Percentiles rank a stretch among this genome's conserved stretches.
Conservation (phyloP, 2,797 vertebrate species). For the Benthosema pterotum region DNA sequence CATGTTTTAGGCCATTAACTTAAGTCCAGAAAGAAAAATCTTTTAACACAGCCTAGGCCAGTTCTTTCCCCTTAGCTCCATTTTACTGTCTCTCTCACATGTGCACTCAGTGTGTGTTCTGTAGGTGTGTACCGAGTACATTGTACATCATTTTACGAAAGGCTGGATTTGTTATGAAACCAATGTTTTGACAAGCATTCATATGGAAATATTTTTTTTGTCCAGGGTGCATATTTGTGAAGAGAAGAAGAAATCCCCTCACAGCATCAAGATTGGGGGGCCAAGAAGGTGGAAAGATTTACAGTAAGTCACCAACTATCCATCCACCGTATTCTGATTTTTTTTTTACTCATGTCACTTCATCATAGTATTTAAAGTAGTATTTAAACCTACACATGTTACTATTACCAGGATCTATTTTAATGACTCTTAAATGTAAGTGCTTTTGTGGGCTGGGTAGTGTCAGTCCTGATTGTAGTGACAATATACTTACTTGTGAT, state of each 20-base stretch:
- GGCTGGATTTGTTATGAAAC: constrained; percentile 1
- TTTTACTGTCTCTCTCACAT: no score
- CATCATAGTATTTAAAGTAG: no score
- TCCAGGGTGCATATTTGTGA: constrained; percentile 36
- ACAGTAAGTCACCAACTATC: constrained; percentile 39
- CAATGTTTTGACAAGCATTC: no score
- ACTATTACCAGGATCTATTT: no score
- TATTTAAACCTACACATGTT: no score
- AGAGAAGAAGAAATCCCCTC: constrained; percentile 28
- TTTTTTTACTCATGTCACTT: not conserved
- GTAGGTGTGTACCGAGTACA: no score
- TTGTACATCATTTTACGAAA: not conserved
- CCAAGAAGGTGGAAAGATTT: constrained; percentile 29
- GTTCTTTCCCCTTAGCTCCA: no score
- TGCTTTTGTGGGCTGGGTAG: not conserved
- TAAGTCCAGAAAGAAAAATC: not conserved
- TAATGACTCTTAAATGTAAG: no score
- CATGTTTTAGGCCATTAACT: not conserved
- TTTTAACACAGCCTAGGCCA: no score
- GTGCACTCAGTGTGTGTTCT: no score
- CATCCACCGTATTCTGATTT: not conserved
- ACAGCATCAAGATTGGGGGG: constrained; percentile 40
- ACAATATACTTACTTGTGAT: not conserved
- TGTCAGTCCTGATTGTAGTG: not conserved
- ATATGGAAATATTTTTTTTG: no score